These are phyloP conservation scores for Hirundo rustica DNA, from an alignment of 2,797 vertebrate genomes.

Conservation along the genomic window DNA sequence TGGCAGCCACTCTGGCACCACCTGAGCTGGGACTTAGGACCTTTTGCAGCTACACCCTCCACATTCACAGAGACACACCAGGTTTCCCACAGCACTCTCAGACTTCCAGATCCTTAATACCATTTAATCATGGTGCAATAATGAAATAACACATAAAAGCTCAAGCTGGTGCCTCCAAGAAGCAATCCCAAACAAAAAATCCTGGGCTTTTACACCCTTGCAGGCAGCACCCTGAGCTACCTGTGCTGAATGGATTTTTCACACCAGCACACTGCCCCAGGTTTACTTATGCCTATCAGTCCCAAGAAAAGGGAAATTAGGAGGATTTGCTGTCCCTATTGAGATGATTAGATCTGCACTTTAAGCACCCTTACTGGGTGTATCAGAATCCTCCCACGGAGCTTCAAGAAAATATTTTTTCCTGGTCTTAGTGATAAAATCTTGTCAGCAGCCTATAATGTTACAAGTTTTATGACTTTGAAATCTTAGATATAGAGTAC, in stretches of 20 bases:
- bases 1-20: too few species aligned
- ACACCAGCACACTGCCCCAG: not conserved
- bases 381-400: not conserved
- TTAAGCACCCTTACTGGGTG: not conserved
- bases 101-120: too few species aligned
- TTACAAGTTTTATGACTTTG: not conserved
- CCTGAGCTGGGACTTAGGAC: not conserved
- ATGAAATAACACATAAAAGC: accelerated
- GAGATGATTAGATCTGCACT: not conserved
- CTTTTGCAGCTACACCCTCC: not conserved
- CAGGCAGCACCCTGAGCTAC: not conserved
- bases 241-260: not conserved
- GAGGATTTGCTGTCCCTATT: not conserved
- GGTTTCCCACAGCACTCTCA: not conserved
- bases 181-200: not conserved
- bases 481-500: not conserved
- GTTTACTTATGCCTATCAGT: not conserved
- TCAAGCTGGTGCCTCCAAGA: accelerated
- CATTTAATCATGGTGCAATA: not conserved
- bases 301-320: not conserved
- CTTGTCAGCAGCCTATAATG: not conserved
- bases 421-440: not conserved
- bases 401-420: not conserved
- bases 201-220: not conserved
- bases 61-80: not conserved